phyloP scores from a whole-genome alignment of 2,113 vertebrate species.

The Catharus minimus region DNA sequence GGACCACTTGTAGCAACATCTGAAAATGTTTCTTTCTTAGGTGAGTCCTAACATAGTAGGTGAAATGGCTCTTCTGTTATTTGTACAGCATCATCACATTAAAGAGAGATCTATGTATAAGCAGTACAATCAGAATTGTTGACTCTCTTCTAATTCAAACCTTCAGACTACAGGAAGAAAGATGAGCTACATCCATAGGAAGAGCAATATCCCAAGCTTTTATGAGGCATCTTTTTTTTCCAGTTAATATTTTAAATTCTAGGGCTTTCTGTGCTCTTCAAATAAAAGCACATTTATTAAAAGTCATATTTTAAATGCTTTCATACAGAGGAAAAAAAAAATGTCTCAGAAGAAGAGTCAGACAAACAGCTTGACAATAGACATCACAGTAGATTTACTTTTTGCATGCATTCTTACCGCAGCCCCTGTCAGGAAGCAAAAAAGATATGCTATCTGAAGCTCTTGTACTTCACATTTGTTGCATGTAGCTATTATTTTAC shows the following conservation, averaged over 20 bases:
- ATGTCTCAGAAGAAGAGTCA: not conserved
- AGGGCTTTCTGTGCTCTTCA: not conserved
- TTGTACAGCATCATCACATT: not conserved
- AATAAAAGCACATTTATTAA: not conserved
- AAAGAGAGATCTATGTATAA: not conserved
- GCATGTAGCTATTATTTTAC: slow-evolving; percentile 27
- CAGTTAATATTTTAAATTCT: slow-evolving; percentile 8
- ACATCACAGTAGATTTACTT: not conserved
- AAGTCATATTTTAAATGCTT: not conserved
- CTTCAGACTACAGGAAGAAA: not conserved
- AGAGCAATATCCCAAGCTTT: not conserved
- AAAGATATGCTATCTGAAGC: not conserved
- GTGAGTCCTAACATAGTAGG: not conserved
- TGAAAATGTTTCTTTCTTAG: not conserved
- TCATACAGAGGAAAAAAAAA: not conserved
- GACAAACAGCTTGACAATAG: not conserved
- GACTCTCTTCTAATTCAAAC: not conserved
- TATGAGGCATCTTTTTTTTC: not conserved
- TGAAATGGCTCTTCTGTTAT: not conserved
- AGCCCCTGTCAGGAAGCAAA: not conserved
- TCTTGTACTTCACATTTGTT: not conserved
- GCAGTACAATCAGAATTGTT: not conserved
- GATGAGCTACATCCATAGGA: not conserved
- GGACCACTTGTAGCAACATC: not conserved
- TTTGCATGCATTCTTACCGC: not conserved